phyloP scores from a whole-genome alignment of 1,140 invertebrate genomes.

The Mizuhopecten yessoensis region DNA sequence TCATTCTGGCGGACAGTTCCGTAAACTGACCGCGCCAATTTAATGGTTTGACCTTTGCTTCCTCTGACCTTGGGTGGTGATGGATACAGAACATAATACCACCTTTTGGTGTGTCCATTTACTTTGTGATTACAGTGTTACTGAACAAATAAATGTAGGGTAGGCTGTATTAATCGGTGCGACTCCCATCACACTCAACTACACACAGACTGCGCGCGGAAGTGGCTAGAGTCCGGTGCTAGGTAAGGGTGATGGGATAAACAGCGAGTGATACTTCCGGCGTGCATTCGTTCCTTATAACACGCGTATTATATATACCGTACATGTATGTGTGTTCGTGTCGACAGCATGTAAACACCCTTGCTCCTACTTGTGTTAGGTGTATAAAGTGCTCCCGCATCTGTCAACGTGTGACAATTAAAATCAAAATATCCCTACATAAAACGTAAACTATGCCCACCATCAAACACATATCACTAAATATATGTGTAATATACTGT shows the following conservation, averaged over 20 bases:
- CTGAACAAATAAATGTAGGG: neutral
- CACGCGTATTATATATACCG: neutral
- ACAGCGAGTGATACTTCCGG: neutral
- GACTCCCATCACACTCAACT: neutral
- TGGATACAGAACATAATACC: neutral
- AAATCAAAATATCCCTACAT: neutral
- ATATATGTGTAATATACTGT: neutral
- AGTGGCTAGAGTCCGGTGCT: neutral
- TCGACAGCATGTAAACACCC: slow-evolving; percentile 2
- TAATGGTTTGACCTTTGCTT: neutral
- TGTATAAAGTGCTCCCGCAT: neutral
- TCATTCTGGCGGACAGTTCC: neutral
- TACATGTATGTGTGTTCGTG: neutral
- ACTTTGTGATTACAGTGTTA: neutral
- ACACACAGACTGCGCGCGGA: neutral
- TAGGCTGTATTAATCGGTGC: no score
- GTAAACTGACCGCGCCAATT: neutral
- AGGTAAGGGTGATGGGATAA: neutral
- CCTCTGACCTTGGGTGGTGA: neutral
- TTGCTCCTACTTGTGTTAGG: neutral
- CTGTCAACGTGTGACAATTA: neutral
- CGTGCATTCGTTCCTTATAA: slow-evolving; percentile 37
- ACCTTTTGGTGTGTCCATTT: neutral
- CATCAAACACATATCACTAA: neutral
- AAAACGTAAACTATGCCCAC: neutral